Conservation (phyloP, 2,888 invertebrate genomes). For the Galeruca laticollis region DNA sequence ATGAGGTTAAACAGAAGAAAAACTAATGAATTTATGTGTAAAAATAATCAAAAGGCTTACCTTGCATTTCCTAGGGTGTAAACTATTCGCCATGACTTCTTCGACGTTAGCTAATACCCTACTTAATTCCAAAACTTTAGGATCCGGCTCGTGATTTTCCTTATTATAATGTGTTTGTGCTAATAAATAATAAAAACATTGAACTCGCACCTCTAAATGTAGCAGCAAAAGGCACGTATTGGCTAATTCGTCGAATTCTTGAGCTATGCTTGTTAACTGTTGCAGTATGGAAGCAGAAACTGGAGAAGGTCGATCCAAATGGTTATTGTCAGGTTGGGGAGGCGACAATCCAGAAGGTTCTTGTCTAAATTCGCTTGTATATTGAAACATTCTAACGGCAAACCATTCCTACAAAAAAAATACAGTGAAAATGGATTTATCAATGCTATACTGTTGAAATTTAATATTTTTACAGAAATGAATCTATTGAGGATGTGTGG, state of each 20-base stretch:
- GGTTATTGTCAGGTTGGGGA: constrained; percentile 61
- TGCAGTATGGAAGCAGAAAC: constrained; percentile 73
- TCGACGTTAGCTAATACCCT: constrained; percentile 83
- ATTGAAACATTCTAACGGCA: constrained; percentile 74
- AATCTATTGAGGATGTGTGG: too few species aligned
- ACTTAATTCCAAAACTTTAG: constrained; percentile 81
- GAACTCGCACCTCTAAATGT: constrained; percentile 94
- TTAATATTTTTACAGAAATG: too few species aligned
- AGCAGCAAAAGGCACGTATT: constrained; percentile 91
- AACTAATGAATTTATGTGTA: constrained; percentile 7
- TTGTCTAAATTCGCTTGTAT: constrained; percentile 71
- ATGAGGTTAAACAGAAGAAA: not conserved
- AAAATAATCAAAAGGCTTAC: constrained; percentile 64
- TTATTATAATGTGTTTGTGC: constrained; percentile 69
- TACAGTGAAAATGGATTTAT: constrained; percentile 27
- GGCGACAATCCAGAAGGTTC: constrained; percentile 65
- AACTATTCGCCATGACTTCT: constrained; percentile 79
- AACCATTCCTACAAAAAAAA: constrained; percentile 80
- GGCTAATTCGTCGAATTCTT: constrained; percentile 88
- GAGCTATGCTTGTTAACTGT: constrained; percentile 77
- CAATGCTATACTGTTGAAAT: too few species aligned
- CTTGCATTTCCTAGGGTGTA: constrained; percentile 83
- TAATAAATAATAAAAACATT: constrained; percentile 92
- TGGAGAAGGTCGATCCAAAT: constrained; percentile 58
- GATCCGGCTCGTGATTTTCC: constrained; percentile 82